Evolutionary conservation across 2,888 invertebrate species (phyloP), one percentile per base, ranked within the genome.

Genomic region (Yponomeuta sedellus): DNA sequence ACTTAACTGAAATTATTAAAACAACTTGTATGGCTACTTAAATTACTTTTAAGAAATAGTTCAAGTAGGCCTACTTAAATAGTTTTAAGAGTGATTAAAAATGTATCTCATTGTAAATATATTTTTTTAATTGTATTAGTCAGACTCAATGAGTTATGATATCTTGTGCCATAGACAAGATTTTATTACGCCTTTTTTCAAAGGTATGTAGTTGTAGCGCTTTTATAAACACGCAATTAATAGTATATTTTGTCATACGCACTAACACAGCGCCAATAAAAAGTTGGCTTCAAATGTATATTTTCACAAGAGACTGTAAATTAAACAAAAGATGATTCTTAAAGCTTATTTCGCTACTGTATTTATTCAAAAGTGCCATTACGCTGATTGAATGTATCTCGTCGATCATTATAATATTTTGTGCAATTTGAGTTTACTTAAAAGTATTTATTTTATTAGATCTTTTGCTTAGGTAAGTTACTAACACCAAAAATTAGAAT

Each of bases 401-500:
- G 44, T 52, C 10, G 22, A n/a, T 34, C 34, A 70, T 69, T 70
- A 69, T 70, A 70, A 72, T 74, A 70, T 75, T 77, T 79, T 72
- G 85, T 88, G 85, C 85, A 87, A 88, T 86, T 75, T 73, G 72
- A 70, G 77, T 81, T 75, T 82, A 82, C 81, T 82, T 83, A 83
- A 82, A 74, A 67, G 16, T 22, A 83, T 83, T 83, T 86, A 87
- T 88, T 88, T 82, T 44, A 52, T 72, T 80, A 79, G 79, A 77
- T 77, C 80, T 80, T 82, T 34, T 34, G 34, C 81, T 77, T 84
- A 82, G 76, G 79, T 77, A 83, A 85, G 80, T 76, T 86, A 90
- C 90, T 90, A 90, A 90, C 90, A 90, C 90, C 90, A 90, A 90
- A 90, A 84, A 89, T 79, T 87, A 84, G 81, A 75, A 75, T 76